phyloP scores from a whole-genome alignment of 2,888 invertebrate genomes.

The Drosophila robusta region DNA sequence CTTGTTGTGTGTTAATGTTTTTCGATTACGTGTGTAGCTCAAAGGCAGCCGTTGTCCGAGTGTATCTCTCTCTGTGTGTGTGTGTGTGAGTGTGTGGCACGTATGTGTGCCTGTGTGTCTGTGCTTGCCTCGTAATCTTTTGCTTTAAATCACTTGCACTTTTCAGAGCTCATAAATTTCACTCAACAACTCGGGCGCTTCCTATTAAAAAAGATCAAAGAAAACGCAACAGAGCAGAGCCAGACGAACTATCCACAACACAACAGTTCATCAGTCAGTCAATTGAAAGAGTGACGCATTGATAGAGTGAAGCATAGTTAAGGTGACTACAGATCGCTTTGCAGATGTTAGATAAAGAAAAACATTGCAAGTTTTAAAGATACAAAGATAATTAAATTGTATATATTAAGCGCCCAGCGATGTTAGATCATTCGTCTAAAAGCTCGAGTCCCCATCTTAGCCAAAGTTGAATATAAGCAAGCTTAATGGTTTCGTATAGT shows the following conservation, averaged over 20 bases:
- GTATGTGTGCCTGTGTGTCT: not conserved
- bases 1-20: slow-evolving; percentile 71
- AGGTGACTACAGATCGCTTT: slow-evolving; percentile 6
- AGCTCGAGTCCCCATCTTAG: not conserved
- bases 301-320: slow-evolving; percentile 35
- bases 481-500: not conserved
- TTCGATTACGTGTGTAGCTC: slow-evolving; percentile 47
- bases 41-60: slow-evolving; percentile 22
- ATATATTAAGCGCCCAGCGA: not conserved
- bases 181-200: slow-evolving; percentile 45
- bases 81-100: not conserved
- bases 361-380: not conserved
- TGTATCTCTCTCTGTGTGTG: not conserved
- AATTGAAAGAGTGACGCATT: slow-evolving; percentile 37
- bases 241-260: slow-evolving; percentile 27
- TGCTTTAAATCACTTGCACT: slow-evolving; percentile 66
- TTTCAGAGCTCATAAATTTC: slow-evolving; percentile 66
- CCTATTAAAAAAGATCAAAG: slow-evolving; percentile 69
- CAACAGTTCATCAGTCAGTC: slow-evolving; percentile 46
- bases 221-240: slow-evolving; percentile 24
- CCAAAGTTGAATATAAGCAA: not conserved
- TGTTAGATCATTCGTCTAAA: not conserved
- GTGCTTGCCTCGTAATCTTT: slow-evolving; percentile 18
- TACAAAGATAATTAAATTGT: slow-evolving; percentile 3
- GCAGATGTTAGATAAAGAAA: slow-evolving; percentile 8